These are phyloP conservation scores for Artemia franciscana DNA, from an alignment of 1,140 invertebrate species.

Conservation along the genomic window DNA sequence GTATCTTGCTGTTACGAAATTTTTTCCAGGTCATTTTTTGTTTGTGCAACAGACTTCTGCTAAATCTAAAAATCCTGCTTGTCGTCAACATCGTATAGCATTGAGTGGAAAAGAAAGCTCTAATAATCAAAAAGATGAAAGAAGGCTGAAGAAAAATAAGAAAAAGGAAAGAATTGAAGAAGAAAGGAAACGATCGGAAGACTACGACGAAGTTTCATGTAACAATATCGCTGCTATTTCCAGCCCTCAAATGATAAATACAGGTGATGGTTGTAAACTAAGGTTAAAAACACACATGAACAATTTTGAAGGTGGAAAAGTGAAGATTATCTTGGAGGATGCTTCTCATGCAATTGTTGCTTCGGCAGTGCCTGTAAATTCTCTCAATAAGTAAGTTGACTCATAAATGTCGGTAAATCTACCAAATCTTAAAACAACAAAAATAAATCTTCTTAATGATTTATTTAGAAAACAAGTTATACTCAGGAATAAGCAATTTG, in stretches of 20 bases:
- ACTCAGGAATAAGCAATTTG: too few species aligned
- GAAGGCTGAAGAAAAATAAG: neutral
- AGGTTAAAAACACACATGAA: slow-evolving; percentile 7
- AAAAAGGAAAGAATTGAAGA: neutral
- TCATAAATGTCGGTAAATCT: too few species aligned
- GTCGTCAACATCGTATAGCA: neutral
- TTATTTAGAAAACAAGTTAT: too few species aligned
- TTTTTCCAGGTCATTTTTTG: neutral
- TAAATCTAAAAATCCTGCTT: too few species aligned
- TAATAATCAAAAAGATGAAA: neutral
- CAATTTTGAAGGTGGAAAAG: slow-evolving; percentile 8
- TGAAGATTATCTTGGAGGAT: slow-evolving; percentile 8
- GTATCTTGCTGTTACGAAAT: too few species aligned
- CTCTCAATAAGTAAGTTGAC: slow-evolving; percentile 7
- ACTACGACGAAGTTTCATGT: neutral
- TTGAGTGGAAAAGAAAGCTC: neutral
- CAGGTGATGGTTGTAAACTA: slow-evolving; percentile 5
- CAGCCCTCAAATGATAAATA: slow-evolving; percentile 6
- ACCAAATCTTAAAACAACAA: too few species aligned
- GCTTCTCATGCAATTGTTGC: slow-evolving; percentile 8
- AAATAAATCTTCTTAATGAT: too few species aligned
- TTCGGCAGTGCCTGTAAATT: slow-evolving; percentile 4
- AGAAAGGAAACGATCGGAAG: neutral
- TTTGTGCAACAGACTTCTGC: neutral
- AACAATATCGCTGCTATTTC: slow-evolving; percentile 1